Evolutionary conservation across 2,113 vertebrate species (phyloP).

Genomic region (Numida meleagris): DNA sequence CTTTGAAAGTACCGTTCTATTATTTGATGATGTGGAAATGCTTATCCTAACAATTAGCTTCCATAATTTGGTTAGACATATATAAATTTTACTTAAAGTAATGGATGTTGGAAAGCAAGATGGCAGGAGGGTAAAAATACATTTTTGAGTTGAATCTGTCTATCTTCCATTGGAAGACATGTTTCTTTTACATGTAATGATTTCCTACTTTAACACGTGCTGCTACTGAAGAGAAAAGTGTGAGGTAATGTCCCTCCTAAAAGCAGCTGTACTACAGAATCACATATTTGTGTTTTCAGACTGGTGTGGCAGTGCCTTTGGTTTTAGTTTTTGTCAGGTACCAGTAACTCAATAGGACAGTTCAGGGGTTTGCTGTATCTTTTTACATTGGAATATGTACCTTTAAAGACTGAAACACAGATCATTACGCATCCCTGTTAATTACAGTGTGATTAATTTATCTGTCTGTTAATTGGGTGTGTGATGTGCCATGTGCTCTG

Average conservation of each 20-base stretch:
- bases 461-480: neutral
- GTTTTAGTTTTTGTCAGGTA: neutral
- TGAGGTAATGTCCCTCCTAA: neutral
- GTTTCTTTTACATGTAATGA: neutral
- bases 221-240: neutral
- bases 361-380: neutral
- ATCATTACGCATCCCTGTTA: neutral
- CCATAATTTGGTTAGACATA: neutral
- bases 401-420: neutral
- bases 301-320: neutral
- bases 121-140: neutral
- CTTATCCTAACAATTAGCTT: neutral
- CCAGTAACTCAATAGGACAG: neutral
- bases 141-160: neutral
- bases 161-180: neutral
- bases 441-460: constrained; percentile 15
- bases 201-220: neutral
- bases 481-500: neutral
- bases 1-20: neutral
- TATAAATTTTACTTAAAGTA: neutral
- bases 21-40: neutral
- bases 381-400: neutral
- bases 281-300: neutral
- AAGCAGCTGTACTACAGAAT: neutral
- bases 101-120: neutral